These are phyloP conservation scores for Herpetotheres cachinnans DNA, from an alignment of 2,113 vertebrate genomes.

Conservation along the genomic window DNA sequence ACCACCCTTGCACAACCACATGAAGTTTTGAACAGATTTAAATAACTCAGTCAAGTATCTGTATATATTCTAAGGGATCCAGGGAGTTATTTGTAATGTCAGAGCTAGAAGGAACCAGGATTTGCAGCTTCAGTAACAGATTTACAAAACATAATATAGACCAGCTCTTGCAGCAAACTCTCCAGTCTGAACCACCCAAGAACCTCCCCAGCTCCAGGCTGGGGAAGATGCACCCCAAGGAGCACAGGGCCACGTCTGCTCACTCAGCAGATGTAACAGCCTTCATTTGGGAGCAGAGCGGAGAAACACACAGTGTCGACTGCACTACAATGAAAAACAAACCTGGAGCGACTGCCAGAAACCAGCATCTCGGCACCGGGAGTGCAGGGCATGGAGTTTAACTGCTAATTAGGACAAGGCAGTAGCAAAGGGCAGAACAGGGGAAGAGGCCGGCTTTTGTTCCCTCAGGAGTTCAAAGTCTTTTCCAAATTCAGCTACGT, in stretches of 20 bases:
- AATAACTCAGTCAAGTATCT: neutral
- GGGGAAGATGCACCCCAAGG: neutral
- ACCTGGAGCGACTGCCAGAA: rapidly evolving
- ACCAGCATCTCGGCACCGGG: neutral
- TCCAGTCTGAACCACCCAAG: neutral
- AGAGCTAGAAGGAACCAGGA: neutral
- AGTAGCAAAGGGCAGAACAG: neutral
- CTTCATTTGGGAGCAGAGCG: neutral
- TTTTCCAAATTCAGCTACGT: neutral
- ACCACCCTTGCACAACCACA: rapidly evolving
- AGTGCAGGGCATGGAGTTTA: neutral
- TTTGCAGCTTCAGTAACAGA: neutral
- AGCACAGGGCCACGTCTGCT: neutral
- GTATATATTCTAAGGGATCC: neutral
- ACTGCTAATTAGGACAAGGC: neutral
- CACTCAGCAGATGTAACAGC: neutral
- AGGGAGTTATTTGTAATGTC: neutral
- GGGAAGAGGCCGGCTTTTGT: neutral
- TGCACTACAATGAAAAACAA: neutral
- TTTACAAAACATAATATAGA: neutral
- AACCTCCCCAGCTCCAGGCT: neutral
- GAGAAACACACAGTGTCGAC: neutral
- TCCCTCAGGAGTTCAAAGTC: neutral
- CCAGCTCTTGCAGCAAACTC: neutral
- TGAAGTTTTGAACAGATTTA: neutral